Base-by-base conservation (phyloP, 2,113 vertebrate genomes). In the Aplodontia rufa region DNA sequence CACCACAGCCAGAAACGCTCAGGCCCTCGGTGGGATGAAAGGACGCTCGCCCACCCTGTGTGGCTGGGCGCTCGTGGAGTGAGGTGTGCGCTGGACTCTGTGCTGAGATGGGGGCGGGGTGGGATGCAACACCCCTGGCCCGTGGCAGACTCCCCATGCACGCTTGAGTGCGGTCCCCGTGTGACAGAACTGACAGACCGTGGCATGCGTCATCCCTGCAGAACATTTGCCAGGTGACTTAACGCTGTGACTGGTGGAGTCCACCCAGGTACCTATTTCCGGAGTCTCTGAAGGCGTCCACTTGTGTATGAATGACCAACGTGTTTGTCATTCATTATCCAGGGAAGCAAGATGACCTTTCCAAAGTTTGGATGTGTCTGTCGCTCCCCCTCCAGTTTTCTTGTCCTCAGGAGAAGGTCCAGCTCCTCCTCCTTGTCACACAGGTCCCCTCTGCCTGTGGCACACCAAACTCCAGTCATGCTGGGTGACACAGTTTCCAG, bases 181-280 rank as follows among this genome's bases (percentile, higher is more conserved):
- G 6, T 5, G 19, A 1, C 1, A 17, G 66, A 51, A 28, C 53
- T 17, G 28, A 51, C 69, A 17, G 30, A 3, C 9, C 6, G 69
- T 5, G 40, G 22, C 51, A 2, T 22, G 1, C 4, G 14, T 16
- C 7, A 16, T 1, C 30, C 58, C 32, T 55, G 8, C 32, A 3
- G 1, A 60, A 9, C 1, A 37, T 53, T 19, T 22, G 17, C 84
- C 32, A 26, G 35, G 49, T 11, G 5, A 24, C 40, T 28, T 2
- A 5, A 26, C 12, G 0, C 6, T n/a, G 0, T 1, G 2, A 3
- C 30, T 6, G 75, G 1, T 0, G 0, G 22, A 2, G 19, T 2
- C 47, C 24, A 3, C 62, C 72, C 24, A 6, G 24, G 26, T 16
- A 2, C 64, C 19, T 10, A 0, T 3, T 6, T 55, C 5, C 47